Evolutionary conservation across 1,140 invertebrate genomes (phyloP).

Genomic region (Ceratina japonica): DNA sequence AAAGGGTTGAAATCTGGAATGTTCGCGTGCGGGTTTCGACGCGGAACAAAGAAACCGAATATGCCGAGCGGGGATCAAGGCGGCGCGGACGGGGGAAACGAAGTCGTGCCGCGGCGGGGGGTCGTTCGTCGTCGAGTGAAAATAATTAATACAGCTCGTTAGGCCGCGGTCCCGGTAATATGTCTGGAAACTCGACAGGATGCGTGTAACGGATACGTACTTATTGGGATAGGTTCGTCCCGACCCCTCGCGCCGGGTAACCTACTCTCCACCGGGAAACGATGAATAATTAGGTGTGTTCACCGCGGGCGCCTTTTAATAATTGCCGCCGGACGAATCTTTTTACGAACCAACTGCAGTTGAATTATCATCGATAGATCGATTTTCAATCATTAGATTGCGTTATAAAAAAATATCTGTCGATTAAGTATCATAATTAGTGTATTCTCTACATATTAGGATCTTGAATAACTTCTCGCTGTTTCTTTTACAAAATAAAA

Average conservation of each 20-base stretch:
- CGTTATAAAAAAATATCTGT: no score
- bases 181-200: conserved; percentile 39
- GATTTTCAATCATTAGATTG: conserved; percentile 16
- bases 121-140: conserved; percentile 50
- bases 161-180: conserved; percentile 34
- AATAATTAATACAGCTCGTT: conserved; percentile 64
- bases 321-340: conserved; percentile 39
- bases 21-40: not conserved
- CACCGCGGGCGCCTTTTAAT: conserved; percentile 43
- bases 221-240: conserved; percentile 27
- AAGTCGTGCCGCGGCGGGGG: conserved; percentile 26
- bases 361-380: conserved; percentile 20
- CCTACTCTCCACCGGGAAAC: conserved; percentile 55
- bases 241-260: conserved; percentile 43
- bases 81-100: not conserved
- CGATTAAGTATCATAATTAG: no score
- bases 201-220: conserved; percentile 50
- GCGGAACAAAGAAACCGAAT: not conserved
- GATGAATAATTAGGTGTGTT: conserved; percentile 58
- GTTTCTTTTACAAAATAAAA: no score
- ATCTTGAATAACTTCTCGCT: no score
- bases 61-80: not conserved
- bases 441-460: no score
- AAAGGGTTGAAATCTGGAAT: not conserved
- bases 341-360: conserved; percentile 26